Evolutionary conservation across 2,797 vertebrate species (phyloP), one percentile per base, ranked within the genome.

Genomic region (Gymnoscopelus braueri): DNA sequence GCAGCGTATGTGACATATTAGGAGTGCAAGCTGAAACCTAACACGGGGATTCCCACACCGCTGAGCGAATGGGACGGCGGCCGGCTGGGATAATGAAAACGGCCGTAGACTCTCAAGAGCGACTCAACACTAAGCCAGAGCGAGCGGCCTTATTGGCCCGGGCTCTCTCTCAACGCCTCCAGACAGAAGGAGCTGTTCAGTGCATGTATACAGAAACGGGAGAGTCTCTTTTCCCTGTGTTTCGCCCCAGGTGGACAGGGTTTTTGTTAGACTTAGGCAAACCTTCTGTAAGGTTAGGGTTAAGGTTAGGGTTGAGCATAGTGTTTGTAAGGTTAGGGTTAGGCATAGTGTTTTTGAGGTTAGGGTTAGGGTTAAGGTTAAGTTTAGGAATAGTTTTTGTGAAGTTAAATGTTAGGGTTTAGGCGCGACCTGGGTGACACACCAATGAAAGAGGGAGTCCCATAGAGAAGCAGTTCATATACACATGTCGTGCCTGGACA

Each of bases 1-100:
- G 73, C 67, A 55, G 55, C 60, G 64, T 69, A 29, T 67, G 71
- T 65, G 69, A 82, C 59, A 81, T 57, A 79, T 84, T 67, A 79
- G 66, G 57, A 73, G 39, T 60, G 24, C 1, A 44, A 63, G 29
- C 48, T 77, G 66, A 59, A 49, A 71, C 72, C 9, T 59, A 60
- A 72, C 50, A 78, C 19, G 48, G 64, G 10, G 59, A 83, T 74
- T 71, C 56, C 73, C 73, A 63, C 73, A 63, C 51, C 44, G 59
- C 23, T 71, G 72, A 29, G 13, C 65, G 49, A 53, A 67, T 26
- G 32, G 29, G 35, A 35, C 29, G n/a, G n/a, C n/a, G n/a, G n/a
- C n/a, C 52, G 49, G 47, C 63, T 3, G 4, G 51, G 44, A 71
- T 63, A 52, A 65, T 11, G 48, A 23, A 23, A 11, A 65, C 39